Evolutionary conservation across 2,888 invertebrate species (phyloP).

Genomic region (Lithophane leautieri): DNA sequence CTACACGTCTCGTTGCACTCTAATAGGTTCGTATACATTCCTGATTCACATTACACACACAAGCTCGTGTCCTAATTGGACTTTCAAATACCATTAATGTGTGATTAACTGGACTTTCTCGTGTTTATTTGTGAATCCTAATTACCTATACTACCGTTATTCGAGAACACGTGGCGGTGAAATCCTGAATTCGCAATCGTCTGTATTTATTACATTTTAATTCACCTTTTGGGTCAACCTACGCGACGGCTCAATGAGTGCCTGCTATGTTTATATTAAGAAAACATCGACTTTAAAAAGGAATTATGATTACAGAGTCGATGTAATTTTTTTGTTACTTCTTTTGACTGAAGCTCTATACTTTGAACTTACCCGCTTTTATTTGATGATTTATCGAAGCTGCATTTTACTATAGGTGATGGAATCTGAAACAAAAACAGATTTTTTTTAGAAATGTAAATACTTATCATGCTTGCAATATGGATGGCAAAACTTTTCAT

Average conservation of each 20-base stretch:
- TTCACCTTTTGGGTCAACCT: slow-evolving; percentile 30
- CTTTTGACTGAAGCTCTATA: neutral
- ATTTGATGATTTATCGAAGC: slow-evolving; percentile 65
- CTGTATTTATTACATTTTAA: slow-evolving; percentile 34
- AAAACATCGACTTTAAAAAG: neutral
- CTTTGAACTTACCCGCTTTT: slow-evolving; percentile 73
- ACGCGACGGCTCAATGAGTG: neutral
- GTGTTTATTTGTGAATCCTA: slow-evolving; percentile 59
- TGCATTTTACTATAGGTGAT: slow-evolving; percentile 66
- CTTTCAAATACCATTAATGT: slow-evolving; percentile 59
- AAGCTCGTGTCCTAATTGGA: slow-evolving; percentile 53
- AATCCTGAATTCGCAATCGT: slow-evolving; percentile 19
- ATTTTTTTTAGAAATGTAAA: neutral
- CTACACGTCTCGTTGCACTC: slow-evolving; percentile 39
- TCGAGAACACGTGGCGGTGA: slow-evolving; percentile 47
- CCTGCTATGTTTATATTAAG: slow-evolving; percentile 1
- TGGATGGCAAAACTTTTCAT: neutral
- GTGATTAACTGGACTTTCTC: slow-evolving; percentile 59
- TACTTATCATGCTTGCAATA: neutral
- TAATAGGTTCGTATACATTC: slow-evolving; percentile 47
- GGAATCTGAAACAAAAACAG: slow-evolving; percentile 67
- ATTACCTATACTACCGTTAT: slow-evolving; percentile 51
- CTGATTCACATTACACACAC: slow-evolving; percentile 41
- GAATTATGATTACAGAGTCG: neutral
- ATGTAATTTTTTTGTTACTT: neutral